Percentiles rank a stretch among this genome's conserved stretches.
Conservation (phyloP, 2,888 invertebrate genomes). For the Aplocera efformata region DNA sequence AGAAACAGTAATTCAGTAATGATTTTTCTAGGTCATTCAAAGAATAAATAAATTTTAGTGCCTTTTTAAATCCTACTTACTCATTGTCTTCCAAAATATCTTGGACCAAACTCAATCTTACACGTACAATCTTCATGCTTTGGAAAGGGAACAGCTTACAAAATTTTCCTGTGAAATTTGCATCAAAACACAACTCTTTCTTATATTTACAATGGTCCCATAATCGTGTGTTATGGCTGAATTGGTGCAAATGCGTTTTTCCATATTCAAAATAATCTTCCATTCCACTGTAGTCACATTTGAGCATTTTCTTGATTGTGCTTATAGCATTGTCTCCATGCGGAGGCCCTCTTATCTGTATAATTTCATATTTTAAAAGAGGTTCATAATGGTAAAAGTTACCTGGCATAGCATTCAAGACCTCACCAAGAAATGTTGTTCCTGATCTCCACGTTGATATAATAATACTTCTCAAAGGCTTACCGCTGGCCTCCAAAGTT, state of each 20-base stretch:
- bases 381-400: conserved; percentile 96
- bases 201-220: conserved; percentile 89
- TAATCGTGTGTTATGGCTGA: conserved; percentile 90
- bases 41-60: too few relatives aligned
- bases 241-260: conserved; percentile 87
- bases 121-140: conserved; percentile 91
- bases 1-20: too few relatives aligned
- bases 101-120: conserved; percentile 86
- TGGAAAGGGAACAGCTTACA: conserved; percentile 93
- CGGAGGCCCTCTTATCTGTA: conserved; percentile 88
- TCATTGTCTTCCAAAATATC: conserved; percentile 85
- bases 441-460: conserved; percentile 95
- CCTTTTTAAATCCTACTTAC: conserved; percentile 76
- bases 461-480: conserved; percentile 87
- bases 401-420: conserved; percentile 90
- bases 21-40: too few relatives aligned
- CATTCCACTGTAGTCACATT: conserved; percentile 88
- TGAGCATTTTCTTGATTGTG: conserved; percentile 85
- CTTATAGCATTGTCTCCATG: conserved; percentile 84
- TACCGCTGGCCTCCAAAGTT: conserved; percentile 84
- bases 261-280: conserved; percentile 89
- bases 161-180: conserved; percentile 86
- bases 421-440: conserved; percentile 93
- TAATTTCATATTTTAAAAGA: conserved; percentile 88
- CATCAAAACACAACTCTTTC: conserved; percentile 71